phyloP scores from a whole-genome alignment of 2,888 invertebrate species.

The Lasioglossum pauxillum region DNA sequence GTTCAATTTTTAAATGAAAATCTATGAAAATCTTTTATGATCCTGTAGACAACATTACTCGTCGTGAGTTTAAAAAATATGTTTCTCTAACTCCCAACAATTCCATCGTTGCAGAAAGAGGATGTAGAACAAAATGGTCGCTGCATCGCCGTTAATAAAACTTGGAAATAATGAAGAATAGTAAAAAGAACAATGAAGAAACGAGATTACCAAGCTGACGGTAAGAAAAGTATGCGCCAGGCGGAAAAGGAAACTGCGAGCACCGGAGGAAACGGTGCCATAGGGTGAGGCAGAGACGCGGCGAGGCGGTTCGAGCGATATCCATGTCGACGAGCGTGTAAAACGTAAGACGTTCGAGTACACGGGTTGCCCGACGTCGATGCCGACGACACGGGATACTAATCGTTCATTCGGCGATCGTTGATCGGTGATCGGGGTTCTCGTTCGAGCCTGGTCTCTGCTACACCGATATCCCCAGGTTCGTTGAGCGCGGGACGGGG shows the following conservation, averaged over 20 bases:
- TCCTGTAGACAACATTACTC: too few relatives aligned
- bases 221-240: background rate
- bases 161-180: background rate
- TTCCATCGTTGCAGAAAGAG: too few relatives aligned
- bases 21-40: background rate
- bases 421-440: constrained; percentile 73
- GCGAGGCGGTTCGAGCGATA: constrained; percentile 36
- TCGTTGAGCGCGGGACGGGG: constrained; percentile 51
- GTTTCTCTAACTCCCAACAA: too few relatives aligned
- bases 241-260: background rate
- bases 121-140: background rate
- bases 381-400: constrained; percentile 81
- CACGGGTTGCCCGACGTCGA: constrained; percentile 72
- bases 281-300: background rate
- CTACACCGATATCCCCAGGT: constrained; percentile 50
- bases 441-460: constrained; percentile 29
- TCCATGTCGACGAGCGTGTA: constrained; percentile 55
- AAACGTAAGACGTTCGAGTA: constrained; percentile 50
- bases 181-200: too few relatives aligned
- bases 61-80: too few relatives aligned
- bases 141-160: background rate
- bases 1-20: background rate
- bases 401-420: constrained; percentile 81
- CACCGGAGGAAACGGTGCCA: background rate
- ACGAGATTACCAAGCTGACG: too few relatives aligned